A percentile compares a stretch with the other conserved stretches of the same genome.
Evolutionary conservation across 2,888 invertebrate genomes (phyloP).

Genomic region (Ariolimax columbianus): DNA sequence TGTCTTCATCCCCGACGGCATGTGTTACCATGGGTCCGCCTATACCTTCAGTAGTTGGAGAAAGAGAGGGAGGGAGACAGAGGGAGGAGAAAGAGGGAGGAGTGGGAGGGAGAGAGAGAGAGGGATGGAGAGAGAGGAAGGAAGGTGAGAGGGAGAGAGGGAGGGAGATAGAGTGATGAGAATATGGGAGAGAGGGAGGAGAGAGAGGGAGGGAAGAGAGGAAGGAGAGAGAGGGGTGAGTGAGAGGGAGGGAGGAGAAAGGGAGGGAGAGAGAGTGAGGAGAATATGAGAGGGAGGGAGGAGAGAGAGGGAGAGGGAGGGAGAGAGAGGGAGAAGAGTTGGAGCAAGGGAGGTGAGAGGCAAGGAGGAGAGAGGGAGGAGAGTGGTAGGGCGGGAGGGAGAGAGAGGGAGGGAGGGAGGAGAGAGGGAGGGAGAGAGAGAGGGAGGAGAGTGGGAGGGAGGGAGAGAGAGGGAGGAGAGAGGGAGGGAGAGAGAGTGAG

Average conservation of each 20-base stretch:
- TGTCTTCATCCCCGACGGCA: too few relatives aligned
- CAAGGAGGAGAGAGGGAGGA: constrained; percentile 10
- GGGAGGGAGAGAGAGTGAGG: neutral
- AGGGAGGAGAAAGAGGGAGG: too few relatives aligned
- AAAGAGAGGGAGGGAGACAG: too few relatives aligned
- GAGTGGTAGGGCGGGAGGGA: constrained; percentile 11
- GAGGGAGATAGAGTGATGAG: neutral
- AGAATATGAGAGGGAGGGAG: neutral
- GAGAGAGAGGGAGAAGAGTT: neutral
- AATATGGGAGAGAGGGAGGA: neutral
- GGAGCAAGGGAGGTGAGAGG: constrained; percentile 7
- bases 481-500: neutral
- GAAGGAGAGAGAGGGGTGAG: neutral
- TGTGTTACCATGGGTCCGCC: too few relatives aligned
- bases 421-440: too few relatives aligned
- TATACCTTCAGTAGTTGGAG: too few relatives aligned
- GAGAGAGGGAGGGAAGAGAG: neutral
- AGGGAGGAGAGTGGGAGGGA: too few relatives aligned
- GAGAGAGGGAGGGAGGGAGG: too few relatives aligned
- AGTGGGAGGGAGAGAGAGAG: too few relatives aligned
- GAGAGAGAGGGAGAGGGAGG: neutral
- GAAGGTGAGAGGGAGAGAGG: neutral
- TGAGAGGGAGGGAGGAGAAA: neutral
- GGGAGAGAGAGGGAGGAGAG: too few relatives aligned
- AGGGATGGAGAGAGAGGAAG: neutral